Evolutionary conservation across 2,888 invertebrate species (phyloP), one percentile per base, ranked within the genome.

Genomic region (Thumatha senex): DNA sequence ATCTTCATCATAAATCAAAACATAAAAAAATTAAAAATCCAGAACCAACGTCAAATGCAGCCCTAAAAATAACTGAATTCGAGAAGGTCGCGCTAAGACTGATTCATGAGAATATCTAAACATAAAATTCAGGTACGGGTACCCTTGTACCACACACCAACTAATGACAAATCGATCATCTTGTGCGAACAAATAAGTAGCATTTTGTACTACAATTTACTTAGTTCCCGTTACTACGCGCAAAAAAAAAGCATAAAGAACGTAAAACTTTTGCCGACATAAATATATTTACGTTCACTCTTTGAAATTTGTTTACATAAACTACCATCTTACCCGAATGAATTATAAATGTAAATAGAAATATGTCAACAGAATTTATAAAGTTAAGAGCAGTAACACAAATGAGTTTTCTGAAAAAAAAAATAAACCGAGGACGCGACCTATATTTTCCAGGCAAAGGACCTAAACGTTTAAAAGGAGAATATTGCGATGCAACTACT

Each of bases 381-480:
- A 62, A 56, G 55, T 54, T 52, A 30, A 51, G 55, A 64, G 48
- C 48, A 34, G 43, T 52, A 59, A 58, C 48, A 49, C 45, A 54
- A 58, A 53, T 51, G 30, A 54, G 49, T 45, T 47, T 56, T 48
- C 40, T 55, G 48, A 5, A 58, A 55, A 52, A 58, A 58, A 56
- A 56, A 63, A 70, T 60, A 59, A 63, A 54, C 52, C n/a, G 46
- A 50, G 44, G 45, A 59, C 53, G 55, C 64, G 70, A 68, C 72
- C 74, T 60, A 76, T 58, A 78, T 78, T 66, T 68, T 68, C 67
- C 49, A 56, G 51, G 61, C 50, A 57, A 67, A 67, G 60, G 51
- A 69, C 63, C 62, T 54, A 39, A 54, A 54, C 61, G 54, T 62
- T 72, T 46, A 61, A 58, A 64, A 61, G 55, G 55, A 54, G 54